Conservation (phyloP, 2,113 vertebrate genomes). For the Triplophysa rosa region DNA sequence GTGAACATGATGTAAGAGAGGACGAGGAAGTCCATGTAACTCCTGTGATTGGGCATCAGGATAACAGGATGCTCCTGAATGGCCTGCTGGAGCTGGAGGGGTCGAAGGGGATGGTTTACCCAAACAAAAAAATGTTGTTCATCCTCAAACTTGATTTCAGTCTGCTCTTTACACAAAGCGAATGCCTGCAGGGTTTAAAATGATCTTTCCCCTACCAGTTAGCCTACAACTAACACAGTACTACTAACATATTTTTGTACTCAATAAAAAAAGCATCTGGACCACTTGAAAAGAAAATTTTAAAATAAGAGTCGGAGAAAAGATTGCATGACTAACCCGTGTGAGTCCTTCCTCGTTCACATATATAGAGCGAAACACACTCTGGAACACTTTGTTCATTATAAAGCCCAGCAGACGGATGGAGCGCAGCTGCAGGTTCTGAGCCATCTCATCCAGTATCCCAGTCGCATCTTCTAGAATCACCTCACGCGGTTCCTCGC, state of each 20-base stretch:
- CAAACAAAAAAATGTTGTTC: too few species aligned
- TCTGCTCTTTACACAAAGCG: too few species aligned
- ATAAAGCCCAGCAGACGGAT: slow-evolving; percentile 86
- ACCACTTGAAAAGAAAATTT: background rate
- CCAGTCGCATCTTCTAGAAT: slow-evolving; percentile 79
- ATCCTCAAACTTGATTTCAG: too few species aligned
- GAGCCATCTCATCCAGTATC: slow-evolving; percentile 92
- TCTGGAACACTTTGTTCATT: slow-evolving; percentile 88
- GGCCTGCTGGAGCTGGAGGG: slow-evolving; percentile 81
- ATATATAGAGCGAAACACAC: slow-evolving; percentile 82
- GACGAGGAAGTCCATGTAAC: slow-evolving; percentile 92
- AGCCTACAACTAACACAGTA: too few species aligned
- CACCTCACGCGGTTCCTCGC: slow-evolving; percentile 73
- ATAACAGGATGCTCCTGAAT: slow-evolving; percentile 89
- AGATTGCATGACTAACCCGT: slow-evolving; percentile 73
- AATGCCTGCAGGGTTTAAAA: too few species aligned
- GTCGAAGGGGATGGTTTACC: background rate
- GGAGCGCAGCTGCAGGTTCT: slow-evolving; percentile 84
- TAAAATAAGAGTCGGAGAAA: background rate
- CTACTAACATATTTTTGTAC: too few species aligned
- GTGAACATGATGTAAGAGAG: slow-evolving; percentile 89
- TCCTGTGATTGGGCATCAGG: slow-evolving; percentile 94
- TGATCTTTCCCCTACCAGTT: too few species aligned
- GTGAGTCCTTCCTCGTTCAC: slow-evolving; percentile 93
- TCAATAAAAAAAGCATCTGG: too few species aligned